Conservation (phyloP, 1,140 invertebrate species). For the Belonocnema kinseyi region DNA sequence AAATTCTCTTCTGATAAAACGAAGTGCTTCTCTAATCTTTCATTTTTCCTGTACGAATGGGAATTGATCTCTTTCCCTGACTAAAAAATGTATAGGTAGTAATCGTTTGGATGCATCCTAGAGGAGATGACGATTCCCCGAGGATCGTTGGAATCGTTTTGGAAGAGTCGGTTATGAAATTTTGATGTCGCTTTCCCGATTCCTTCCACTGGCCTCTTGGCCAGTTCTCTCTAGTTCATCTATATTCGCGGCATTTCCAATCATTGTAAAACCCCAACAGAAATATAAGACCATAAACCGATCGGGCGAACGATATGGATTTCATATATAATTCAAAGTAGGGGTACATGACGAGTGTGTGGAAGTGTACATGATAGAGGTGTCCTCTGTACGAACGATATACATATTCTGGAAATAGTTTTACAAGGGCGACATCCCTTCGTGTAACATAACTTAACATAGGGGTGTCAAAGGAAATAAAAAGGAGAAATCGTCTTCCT, state of each 20-base stretch:
- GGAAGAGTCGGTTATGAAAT: conserved; percentile 73
- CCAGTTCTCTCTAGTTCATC: conserved; percentile 36
- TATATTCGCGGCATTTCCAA: conserved; percentile 71
- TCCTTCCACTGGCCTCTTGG: conserved; percentile 36
- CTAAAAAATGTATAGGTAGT: conserved; percentile 66
- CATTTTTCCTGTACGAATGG: background rate
- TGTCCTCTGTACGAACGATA: conserved; percentile 54
- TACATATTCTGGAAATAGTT: conserved; percentile 74
- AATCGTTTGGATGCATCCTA: conserved; percentile 69
- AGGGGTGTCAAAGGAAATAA: conserved; percentile 39
- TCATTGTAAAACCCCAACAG: conserved; percentile 74
- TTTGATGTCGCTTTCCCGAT: conserved; percentile 69
- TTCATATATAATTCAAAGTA: conserved; percentile 66
- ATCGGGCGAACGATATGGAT: conserved; percentile 71
- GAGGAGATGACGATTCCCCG: conserved; percentile 63
- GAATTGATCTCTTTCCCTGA: conserved; percentile 6
- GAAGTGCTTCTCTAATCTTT: conserved; percentile 24
- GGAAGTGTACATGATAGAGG: conserved; percentile 15
- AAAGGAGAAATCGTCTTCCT: background rate
- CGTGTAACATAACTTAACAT: conserved; percentile 69
- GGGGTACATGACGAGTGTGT: conserved; percentile 45
- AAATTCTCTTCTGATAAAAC: background rate
- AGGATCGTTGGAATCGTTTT: conserved; percentile 70
- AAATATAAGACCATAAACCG: conserved; percentile 73
- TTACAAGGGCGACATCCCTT: conserved; percentile 75